phyloP scores from a whole-genome alignment of 2,888 invertebrate species.

The Drosophila testacea region DNA sequence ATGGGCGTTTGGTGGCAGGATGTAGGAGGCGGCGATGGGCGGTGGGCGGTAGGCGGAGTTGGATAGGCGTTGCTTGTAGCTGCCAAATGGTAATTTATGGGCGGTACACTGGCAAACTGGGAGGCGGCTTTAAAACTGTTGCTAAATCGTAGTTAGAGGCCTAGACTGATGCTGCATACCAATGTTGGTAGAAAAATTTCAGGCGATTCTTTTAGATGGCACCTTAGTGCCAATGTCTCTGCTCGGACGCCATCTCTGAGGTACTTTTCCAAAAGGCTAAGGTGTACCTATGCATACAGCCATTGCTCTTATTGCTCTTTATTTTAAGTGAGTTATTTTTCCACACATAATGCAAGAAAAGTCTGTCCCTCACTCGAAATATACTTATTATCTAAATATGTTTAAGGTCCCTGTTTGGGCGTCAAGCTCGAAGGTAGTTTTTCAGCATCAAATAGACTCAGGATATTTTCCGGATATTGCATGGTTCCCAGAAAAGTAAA shows the following conservation, averaged over 20 bases:
- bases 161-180: constrained; percentile 26
- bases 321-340: constrained; percentile 13
- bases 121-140: constrained; percentile 75
- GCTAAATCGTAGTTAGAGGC: constrained; percentile 46
- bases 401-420: constrained; percentile 8
- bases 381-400: constrained; percentile 6
- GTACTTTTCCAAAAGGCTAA: not conserved
- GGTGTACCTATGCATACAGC: constrained; percentile 3
- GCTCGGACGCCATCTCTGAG: not conserved
- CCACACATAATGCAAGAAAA: constrained; percentile 4
- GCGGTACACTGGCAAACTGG: constrained; percentile 67
- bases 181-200: constrained; percentile 21
- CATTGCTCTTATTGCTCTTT: constrained; percentile 15
- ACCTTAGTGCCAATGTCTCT: constrained; percentile 5
- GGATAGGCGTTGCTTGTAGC: constrained; percentile 60
- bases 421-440: constrained; percentile 6
- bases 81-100: constrained; percentile 78
- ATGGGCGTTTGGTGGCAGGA: constrained; percentile 31
- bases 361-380: not conserved
- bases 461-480: constrained; percentile 16
- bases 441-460: constrained; percentile 4
- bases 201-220: constrained; percentile 3
- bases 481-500: not conserved
- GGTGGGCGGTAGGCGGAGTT: constrained; percentile 12
- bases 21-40: constrained; percentile 8